Conservation (phyloP, 2,113 vertebrate genomes). For the Ceratotherium simum region DNA sequence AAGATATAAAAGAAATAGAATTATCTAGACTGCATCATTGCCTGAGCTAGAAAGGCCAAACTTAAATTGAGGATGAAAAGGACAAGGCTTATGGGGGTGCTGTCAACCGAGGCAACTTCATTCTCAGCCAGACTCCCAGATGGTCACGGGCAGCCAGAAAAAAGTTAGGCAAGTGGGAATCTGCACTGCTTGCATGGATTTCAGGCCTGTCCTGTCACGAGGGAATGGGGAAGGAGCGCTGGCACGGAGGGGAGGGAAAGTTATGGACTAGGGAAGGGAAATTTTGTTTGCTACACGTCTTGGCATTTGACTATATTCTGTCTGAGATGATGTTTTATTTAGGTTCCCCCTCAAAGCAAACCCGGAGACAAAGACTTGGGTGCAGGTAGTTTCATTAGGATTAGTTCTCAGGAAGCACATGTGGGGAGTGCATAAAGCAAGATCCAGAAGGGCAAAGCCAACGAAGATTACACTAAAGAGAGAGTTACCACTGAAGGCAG, state of each 20-base stretch:
- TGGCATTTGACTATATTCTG: background rate
- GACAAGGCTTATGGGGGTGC: background rate
- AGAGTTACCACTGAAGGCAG: background rate
- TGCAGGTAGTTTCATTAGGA: background rate
- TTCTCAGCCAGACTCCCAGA: background rate
- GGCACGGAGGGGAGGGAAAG: background rate
- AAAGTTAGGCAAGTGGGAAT: background rate
- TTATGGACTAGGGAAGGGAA: background rate
- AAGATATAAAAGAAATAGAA: background rate
- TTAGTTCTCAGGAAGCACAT: background rate
- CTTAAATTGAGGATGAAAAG: background rate
- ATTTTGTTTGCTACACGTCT: too few species aligned
- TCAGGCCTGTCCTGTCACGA: background rate
- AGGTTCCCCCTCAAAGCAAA: background rate
- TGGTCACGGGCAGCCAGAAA: background rate
- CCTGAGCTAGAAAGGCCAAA: background rate
- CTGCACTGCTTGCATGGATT: too few species aligned
- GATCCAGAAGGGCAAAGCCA: background rate
- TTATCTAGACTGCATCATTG: background rate
- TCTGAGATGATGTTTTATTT: background rate
- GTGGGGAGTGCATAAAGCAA: background rate
- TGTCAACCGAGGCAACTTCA: background rate
- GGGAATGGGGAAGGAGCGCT: background rate
- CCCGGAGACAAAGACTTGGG: too few species aligned
- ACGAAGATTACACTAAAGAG: background rate